Evolutionary conservation across 2,113 vertebrate genomes (phyloP).

Genomic region (Saimiri boliviensis): DNA sequence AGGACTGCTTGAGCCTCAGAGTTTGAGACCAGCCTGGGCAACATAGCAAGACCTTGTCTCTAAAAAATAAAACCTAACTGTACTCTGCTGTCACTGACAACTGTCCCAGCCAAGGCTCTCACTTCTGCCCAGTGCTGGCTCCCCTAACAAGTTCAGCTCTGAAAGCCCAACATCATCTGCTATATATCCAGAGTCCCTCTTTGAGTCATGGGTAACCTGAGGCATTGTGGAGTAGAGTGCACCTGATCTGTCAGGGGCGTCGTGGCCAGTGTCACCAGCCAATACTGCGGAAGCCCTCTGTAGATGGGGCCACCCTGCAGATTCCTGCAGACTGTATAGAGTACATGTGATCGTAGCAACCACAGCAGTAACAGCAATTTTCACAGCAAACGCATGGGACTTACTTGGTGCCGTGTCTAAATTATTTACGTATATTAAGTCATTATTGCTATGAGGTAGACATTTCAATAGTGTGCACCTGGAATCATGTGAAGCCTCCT

Average conservation of each 20-base stretch:
- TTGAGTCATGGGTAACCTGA: not conserved
- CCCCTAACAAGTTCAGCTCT: not conserved
- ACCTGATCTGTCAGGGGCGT: not conserved
- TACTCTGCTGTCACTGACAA: not conserved
- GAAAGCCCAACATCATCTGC: not conserved
- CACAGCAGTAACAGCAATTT: not conserved
- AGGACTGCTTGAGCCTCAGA: not conserved
- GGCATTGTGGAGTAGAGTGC: too few relatives aligned
- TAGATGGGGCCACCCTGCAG: too few relatives aligned
- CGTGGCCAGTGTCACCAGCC: not conserved
- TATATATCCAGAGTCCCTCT: not conserved
- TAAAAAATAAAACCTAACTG: not conserved
- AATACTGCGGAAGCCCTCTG: not conserved
- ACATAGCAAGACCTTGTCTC: not conserved
- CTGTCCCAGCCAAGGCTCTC: not conserved
- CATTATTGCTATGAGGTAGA: not conserved
- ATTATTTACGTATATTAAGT: not conserved
- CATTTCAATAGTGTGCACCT: not conserved
- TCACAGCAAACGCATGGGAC: not conserved
- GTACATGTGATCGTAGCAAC: accelerated
- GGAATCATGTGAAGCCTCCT: not conserved
- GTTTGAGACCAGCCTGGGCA: not conserved
- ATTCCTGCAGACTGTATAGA: too few relatives aligned
- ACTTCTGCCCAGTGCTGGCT: not conserved
- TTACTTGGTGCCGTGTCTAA: not conserved